Base-by-base conservation (phyloP, 2,888 invertebrate genomes). In the Diarsia brunnea region DNA sequence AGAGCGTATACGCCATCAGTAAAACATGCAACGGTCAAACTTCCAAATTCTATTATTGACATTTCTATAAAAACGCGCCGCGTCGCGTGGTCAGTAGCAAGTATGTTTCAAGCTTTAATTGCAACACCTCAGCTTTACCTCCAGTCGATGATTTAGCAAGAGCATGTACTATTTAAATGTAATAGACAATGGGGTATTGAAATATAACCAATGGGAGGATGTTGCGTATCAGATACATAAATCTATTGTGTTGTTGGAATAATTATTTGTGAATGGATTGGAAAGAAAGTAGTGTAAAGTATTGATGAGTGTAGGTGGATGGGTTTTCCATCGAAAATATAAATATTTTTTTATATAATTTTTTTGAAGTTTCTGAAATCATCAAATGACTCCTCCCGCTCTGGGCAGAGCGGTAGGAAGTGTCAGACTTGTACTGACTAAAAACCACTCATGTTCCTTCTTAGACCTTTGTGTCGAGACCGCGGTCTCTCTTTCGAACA, bases 171-270 rank as follows among this genome's bases (percentile, higher is more conserved):
- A 82, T 71, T 82, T 83, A 83, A 79, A 65, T 82, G 7, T 64
- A 78, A 67, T 68, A 82, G 70, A 82, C 81, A 82, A 82, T 82
- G 51, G 81, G 11, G 79, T 79, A 82, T 80, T 82, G 76, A 84
- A 82, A 69, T 55, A 66, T 73, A 43, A 61, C 49, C 80, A 76
- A 76, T 82, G 70, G 84, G 51, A 75, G 82, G 79, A 82, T 70
- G 53, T 63, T 21, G 58, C 60, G 82, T 82, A 53, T 77, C 58
- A 66, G 27, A 77, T 84, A 63, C 84, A 82, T 80, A 77, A 65
- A 84, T 82, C 76, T 76, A 73, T 73, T 27, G 27, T 80, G 68
- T 51, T 72, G 38, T 70, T 67, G 53, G 38, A 69, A 76, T 61
- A 60, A 65, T 79, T 58, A 60, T 31, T 68, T n/a, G 43, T 65